These are phyloP conservation scores for Aricia agestis DNA, from an alignment of 1,140 invertebrate species.

Conservation along the genomic window DNA sequence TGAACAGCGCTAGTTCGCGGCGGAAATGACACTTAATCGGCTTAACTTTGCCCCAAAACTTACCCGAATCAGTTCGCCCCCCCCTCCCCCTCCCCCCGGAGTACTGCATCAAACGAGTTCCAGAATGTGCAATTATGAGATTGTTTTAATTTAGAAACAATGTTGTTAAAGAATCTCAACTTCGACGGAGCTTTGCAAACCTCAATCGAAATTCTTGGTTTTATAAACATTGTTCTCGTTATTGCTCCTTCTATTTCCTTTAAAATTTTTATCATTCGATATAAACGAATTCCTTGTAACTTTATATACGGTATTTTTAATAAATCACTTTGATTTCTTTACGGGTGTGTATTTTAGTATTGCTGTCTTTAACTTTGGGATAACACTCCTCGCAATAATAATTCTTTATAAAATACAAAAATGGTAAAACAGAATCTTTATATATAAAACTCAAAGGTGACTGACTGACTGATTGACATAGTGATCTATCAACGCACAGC, in stretches of 20 bases:
- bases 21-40: conserved; percentile 75
- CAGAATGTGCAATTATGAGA: conserved; percentile 74
- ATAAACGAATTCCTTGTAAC: neutral
- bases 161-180: conserved; percentile 70
- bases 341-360: neutral
- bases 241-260: conserved; percentile 48
- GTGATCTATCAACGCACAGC: too few relatives aligned
- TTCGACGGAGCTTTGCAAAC: conserved; percentile 59
- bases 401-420: too few relatives aligned
- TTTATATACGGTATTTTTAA: neutral
- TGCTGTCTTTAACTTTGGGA: neutral
- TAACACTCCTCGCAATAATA: conserved; percentile 7
- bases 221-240: conserved; percentile 61
- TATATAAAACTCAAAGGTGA: too few relatives aligned
- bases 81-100: conserved; percentile 26
- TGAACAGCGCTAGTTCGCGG: conserved; percentile 71
- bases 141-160: conserved; percentile 76
- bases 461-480: too few relatives aligned
- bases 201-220: conserved; percentile 69
- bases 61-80: conserved; percentile 43
- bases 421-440: too few relatives aligned
- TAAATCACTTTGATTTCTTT: conserved; percentile 1
- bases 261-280: conserved; percentile 38
- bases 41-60: conserved; percentile 73
- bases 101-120: conserved; percentile 63